Conservation (phyloP, 2,888 invertebrate genomes). For the Chrysodeixis includens region DNA sequence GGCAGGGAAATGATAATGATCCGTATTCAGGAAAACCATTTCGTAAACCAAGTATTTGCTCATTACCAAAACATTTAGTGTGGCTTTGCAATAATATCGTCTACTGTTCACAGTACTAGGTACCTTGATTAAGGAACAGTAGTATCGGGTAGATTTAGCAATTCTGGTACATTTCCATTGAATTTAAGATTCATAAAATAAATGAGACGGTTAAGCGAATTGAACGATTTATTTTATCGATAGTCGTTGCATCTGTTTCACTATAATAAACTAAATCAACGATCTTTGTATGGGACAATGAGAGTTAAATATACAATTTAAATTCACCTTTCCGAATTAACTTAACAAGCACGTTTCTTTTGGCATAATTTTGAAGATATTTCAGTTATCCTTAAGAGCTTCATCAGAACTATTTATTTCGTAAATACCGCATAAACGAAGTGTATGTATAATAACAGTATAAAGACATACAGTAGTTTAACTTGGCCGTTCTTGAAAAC, state of each 20-base stretch:
- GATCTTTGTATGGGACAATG: neutral
- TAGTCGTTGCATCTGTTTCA: neutral
- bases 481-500: too few relatives aligned
- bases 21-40: too few relatives aligned
- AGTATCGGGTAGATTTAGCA: neutral
- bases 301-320: neutral
- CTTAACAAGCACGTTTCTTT: conserved; percentile 5
- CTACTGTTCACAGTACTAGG: too few relatives aligned
- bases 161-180: neutral
- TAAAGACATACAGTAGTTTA: too few relatives aligned
- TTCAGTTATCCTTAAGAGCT: conserved; percentile 36
- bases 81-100: too few relatives aligned
- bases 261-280: neutral
- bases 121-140: too few relatives aligned
- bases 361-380: conserved; percentile 30
- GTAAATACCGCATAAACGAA: conserved; percentile 42
- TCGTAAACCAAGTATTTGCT: too few relatives aligned
- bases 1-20: too few relatives aligned
- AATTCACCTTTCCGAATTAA: conserved; percentile 11
- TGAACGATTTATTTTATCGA: neutral
- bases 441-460: too few relatives aligned
- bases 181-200: neutral
- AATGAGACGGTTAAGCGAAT: neutral
- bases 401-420: conserved; percentile 36
- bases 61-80: too few relatives aligned